phyloP scores from a whole-genome alignment of 2,888 invertebrate species.

The Pristionchus arcanus region DNA sequence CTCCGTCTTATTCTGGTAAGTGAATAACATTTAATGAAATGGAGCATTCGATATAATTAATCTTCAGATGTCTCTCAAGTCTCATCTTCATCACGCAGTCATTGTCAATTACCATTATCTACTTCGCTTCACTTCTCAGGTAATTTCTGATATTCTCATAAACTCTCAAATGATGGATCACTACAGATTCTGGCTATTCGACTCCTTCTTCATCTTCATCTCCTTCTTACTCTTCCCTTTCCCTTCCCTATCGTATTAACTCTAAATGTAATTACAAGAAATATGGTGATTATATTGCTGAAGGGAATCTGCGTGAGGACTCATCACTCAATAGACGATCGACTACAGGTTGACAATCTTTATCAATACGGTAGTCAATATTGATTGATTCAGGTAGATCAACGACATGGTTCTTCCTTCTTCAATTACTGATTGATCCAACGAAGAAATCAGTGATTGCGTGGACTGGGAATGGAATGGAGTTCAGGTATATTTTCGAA shows the following conservation, averaged over 20 bases:
- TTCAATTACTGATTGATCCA: not conserved
- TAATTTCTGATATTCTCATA: not conserved
- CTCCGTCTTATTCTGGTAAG: too few relatives aligned
- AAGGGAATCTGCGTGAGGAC: not conserved
- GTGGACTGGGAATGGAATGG: conserved; percentile 18
- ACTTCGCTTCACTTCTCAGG: not conserved
- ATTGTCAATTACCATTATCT: not conserved
- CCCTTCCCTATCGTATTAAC: too few relatives aligned
- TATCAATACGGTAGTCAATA: not conserved
- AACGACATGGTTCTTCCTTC: not conserved
- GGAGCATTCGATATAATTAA: not conserved
- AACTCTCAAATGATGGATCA: not conserved
- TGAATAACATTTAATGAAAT: too few relatives aligned
- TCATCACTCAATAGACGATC: not conserved
- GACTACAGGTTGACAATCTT: not conserved
- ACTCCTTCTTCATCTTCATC: not conserved
- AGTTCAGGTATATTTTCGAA: not conserved
- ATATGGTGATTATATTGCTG: not conserved
- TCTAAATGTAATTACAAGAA: not conserved
- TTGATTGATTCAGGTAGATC: not conserved
- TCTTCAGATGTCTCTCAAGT: not conserved
- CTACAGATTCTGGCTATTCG: not conserved
- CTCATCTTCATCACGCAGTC: not conserved
- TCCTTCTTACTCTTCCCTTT: not conserved
- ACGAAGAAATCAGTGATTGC: conserved; percentile 17